A percentile compares a stretch with the other conserved stretches of the same genome.
phyloP scores from a whole-genome alignment of 2,888 invertebrate genomes.

The Agrotis segetum region DNA sequence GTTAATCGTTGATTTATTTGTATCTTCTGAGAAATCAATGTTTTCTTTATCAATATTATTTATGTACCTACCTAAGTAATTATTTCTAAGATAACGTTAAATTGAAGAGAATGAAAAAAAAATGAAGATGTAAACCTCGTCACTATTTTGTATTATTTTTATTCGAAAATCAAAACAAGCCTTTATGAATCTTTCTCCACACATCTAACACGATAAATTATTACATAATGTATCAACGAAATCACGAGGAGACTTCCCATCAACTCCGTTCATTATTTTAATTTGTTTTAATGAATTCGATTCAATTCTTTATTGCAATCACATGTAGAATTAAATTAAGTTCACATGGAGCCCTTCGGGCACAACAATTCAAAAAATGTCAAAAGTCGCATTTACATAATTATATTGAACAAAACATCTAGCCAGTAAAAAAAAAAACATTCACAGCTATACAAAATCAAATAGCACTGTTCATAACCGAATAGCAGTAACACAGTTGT shows the following conservation, averaged over 20 bases:
- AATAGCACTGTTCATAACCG: not conserved
- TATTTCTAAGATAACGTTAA: too few species aligned
- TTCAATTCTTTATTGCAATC: not conserved
- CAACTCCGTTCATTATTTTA: not conserved
- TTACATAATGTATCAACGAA: not conserved
- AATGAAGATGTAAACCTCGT: not conserved
- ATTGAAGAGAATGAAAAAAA: not conserved
- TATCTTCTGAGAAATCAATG: not conserved
- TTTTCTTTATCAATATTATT: too few species aligned
- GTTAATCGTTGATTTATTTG: conserved; percentile 25
- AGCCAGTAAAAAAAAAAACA: not conserved
- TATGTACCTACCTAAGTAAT: not conserved
- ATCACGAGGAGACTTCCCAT: not conserved
- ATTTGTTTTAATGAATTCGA: not conserved
- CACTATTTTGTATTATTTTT: not conserved
- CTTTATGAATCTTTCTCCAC: not conserved
- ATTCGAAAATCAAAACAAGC: too few species aligned
- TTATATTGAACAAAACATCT: not conserved
- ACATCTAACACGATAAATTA: too few species aligned
- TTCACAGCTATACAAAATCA: not conserved
- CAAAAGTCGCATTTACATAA: too few species aligned
- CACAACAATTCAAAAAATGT: too few species aligned
- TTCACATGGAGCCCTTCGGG: too few species aligned
- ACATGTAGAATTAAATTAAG: too few species aligned
- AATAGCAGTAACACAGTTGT: conserved; percentile 2